Evolutionary conservation across 1,140 invertebrate genomes (phyloP).

Genomic region (Melanaphis sacchari): DNA sequence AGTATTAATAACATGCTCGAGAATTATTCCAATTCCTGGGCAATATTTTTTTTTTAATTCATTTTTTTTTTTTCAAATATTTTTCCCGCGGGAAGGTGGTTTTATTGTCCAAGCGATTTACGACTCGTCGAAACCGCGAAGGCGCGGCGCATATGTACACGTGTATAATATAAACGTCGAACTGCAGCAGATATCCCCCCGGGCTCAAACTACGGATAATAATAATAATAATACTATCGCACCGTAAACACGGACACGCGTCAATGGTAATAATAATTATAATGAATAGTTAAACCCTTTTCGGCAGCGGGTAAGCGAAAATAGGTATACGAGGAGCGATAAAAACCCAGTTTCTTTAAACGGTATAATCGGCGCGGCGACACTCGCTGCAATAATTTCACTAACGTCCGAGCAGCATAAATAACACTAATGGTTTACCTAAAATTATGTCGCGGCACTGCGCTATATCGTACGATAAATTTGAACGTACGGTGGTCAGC

Average conservation of each 20-base stretch:
- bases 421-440: neutral
- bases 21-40: neutral
- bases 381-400: neutral
- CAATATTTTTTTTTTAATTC: neutral
- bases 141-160: neutral
- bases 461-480: no score
- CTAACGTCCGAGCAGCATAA: neutral
- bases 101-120: constrained; percentile 10
- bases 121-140: neutral
- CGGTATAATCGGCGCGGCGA: neutral
- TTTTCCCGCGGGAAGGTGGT: neutral
- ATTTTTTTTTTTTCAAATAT: neutral
- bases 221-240: constrained; percentile 6
- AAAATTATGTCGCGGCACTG: no score
- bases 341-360: neutral
- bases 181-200: constrained; percentile 1
- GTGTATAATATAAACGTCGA: neutral
- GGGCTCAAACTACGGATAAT: neutral
- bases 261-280: neutral
- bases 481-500: no score
- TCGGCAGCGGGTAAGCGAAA: neutral
- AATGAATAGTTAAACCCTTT: constrained; percentile 1
- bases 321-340: neutral
- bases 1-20: neutral
- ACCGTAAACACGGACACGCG: neutral